phyloP scores from a whole-genome alignment of 1,140 invertebrate species.

The Gerris buenoi region DNA sequence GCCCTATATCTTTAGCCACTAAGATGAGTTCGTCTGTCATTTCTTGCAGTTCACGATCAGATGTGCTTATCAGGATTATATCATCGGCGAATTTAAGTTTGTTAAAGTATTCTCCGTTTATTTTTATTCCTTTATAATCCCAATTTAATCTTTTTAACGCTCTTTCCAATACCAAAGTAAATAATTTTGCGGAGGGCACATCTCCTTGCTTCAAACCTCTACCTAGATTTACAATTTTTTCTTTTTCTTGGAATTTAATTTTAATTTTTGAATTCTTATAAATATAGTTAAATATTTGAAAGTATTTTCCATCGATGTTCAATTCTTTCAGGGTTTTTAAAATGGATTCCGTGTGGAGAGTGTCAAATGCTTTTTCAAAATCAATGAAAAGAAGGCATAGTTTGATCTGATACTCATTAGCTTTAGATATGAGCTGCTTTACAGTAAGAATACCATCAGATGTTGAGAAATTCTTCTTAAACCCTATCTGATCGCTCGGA shows the following conservation, averaged over 20 bases:
- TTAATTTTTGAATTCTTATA: background rate
- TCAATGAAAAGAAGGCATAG: background rate
- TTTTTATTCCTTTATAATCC: background rate
- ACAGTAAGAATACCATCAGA: no score
- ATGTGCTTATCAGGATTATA: background rate
- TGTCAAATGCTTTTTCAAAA: slow-evolving; percentile 1
- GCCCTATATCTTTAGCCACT: background rate
- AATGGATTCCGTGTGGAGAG: background rate
- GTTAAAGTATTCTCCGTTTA: background rate
- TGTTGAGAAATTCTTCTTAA: no score
- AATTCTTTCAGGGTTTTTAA: background rate
- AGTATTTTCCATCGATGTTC: background rate
- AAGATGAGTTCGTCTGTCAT: background rate
- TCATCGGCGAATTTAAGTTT: background rate
- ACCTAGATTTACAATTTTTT: background rate
- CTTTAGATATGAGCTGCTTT: no score
- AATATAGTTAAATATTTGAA: background rate
- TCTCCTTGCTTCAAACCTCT: background rate
- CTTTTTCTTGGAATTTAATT: no score
- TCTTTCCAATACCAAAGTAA: background rate
- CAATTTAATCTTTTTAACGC: background rate
- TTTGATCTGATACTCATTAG: no score
- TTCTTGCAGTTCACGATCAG: background rate
- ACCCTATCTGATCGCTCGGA: no score
- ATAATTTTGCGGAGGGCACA: background rate